Evolutionary conservation across 1,140 invertebrate species (phyloP), one percentile per base, ranked within the genome.

Genomic region (Zaprionus taronus): DNA sequence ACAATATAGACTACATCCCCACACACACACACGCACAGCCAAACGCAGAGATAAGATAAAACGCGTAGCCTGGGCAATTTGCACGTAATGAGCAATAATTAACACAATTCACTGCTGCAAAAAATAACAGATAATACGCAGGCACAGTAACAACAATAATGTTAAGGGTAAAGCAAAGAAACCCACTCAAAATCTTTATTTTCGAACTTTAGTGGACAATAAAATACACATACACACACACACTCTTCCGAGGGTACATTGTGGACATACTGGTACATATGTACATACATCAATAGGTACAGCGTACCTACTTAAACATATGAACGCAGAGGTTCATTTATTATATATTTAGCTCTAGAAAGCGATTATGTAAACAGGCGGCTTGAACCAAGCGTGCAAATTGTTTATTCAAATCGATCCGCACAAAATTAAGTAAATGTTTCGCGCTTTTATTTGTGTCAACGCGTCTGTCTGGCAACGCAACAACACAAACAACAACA

Each of bases 351-450:
- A 20, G 17, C 31, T 60, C 22, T 44, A 63, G 31, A 73, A 84
- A 81, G 41, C 63, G 66, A 64, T 87, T 89, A 89, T 81, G 75
- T 81, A 87, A 87, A 61, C 24, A 44, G 36, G 14, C 83, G 69
- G 57, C 67, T 87, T 77, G 77, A 60, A 77, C 72, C 67, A 80
- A 62, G 51, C 81, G 68, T 63, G 61, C 68, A 84, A 87, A 87
- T 81, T 84, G 81, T 89, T 87, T 89, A 87, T 87, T 89, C 85
- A 89, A 89, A 87, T 89, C 66, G 68, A 83, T 80, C 65, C 64
- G 76, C 49, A 72, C 77, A 24, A 56, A 73, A 58, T 72, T 58
- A 72, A 64, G 68, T 86, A 80, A 87, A 76, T 79, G 70, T 57
- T 89, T 89, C 51, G 77, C 65, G 36, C 60, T 49, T 62, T 6